phyloP scores from a whole-genome alignment of 2,888 invertebrate genomes.

The Mycalesis mineus region DNA sequence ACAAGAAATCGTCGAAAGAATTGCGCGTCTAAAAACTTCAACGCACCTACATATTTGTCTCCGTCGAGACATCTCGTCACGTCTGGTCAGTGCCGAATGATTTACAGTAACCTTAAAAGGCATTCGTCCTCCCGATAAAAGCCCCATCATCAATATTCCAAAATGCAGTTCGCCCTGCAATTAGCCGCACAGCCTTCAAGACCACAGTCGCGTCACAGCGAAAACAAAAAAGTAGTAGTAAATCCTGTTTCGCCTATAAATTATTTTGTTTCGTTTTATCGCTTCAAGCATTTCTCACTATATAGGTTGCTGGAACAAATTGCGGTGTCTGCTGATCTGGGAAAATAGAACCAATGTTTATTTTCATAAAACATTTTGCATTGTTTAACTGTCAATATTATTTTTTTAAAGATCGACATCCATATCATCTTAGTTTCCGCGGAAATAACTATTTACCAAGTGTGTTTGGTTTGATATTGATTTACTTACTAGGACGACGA shows the following conservation, averaged over 20 bases:
- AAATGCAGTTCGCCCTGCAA: constrained; percentile 74
- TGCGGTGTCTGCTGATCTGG: not conserved
- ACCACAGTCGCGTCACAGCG: constrained; percentile 61
- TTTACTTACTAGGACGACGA: no score
- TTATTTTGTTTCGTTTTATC: constrained; percentile 23
- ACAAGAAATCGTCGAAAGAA: constrained; percentile 58
- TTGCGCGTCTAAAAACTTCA: constrained; percentile 65
- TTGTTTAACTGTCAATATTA: no score
- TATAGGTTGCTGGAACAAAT: constrained; percentile 60
- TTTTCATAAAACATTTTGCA: not conserved
- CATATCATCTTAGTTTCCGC: no score
- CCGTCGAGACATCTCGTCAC: constrained; percentile 73
- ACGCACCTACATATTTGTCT: constrained; percentile 62
- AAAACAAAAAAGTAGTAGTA: constrained; percentile 61
- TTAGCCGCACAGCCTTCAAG: constrained; percentile 74
- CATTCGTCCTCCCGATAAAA: constrained; percentile 74
- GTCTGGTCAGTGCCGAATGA: constrained; percentile 70
- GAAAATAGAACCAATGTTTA: not conserved
- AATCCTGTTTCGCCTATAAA: constrained; percentile 70
- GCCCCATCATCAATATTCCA: constrained; percentile 77
- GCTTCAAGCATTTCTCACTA: constrained; percentile 19
- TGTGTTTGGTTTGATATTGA: no score
- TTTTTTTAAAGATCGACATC: no score
- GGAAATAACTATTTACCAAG: no score
- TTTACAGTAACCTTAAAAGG: constrained; percentile 74